These are phyloP conservation scores for Gonioctena quinquepunctata DNA, from an alignment of 1,140 invertebrate genomes.

Conservation along the genomic window DNA sequence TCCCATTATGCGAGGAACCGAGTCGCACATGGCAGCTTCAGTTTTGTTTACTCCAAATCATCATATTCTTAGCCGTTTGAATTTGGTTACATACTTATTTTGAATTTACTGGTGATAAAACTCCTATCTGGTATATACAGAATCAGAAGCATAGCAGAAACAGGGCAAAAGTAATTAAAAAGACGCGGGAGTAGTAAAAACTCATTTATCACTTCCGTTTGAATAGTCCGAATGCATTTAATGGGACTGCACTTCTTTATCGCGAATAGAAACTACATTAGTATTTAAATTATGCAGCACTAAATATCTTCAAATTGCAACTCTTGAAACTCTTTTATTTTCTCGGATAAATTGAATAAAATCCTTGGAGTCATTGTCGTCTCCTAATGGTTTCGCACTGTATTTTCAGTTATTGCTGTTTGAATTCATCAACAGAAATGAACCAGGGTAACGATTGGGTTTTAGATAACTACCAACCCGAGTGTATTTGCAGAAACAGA, in stretches of 20 bases:
- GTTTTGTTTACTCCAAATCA: too few species aligned
- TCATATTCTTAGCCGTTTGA: too few species aligned
- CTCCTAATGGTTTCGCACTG: neutral
- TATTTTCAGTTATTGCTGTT: neutral
- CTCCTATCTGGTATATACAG: too few species aligned
- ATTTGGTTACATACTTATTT: too few species aligned
- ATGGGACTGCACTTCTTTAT: conserved; percentile 30
- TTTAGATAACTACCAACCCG: too few species aligned
- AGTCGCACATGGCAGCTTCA: too few species aligned
- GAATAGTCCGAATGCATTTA: conserved; percentile 29
- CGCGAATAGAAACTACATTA: conserved; percentile 34
- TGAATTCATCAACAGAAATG: neutral
- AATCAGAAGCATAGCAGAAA: neutral
- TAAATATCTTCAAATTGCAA: conserved; percentile 33
- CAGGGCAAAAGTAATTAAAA: conserved; percentile 26
- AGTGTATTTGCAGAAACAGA: too few species aligned
- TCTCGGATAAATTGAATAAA: neutral
- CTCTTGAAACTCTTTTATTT: conserved; percentile 29
- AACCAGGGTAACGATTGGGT: too few species aligned
- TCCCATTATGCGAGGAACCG: too few species aligned
- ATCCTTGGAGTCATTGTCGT: neutral
- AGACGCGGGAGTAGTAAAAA: conserved; percentile 26
- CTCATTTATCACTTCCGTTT: conserved; percentile 32
- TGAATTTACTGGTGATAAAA: too few species aligned
- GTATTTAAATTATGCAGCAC: conserved; percentile 34